Evolutionary conservation across 2,888 invertebrate genomes (phyloP).

Genomic region (Bellardia bayeri): DNA sequence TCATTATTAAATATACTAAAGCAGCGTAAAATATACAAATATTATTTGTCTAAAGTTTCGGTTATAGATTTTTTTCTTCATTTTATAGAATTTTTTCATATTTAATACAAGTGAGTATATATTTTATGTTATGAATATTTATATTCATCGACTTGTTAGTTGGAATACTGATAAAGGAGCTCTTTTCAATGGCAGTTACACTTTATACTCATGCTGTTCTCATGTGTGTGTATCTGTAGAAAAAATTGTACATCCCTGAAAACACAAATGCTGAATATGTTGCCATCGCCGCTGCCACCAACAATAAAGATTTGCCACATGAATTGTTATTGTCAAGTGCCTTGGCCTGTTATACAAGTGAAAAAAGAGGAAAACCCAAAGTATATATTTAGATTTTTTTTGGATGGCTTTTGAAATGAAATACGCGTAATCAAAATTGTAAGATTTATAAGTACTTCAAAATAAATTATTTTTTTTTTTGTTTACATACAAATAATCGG

Average conservation of each 20-base stretch:
- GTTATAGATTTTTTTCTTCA: background rate
- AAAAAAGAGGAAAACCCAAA: background rate
- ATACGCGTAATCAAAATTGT: conserved; percentile 16
- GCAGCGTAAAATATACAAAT: conserved; percentile 49
- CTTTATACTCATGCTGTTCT: background rate
- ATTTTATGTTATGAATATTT: background rate
- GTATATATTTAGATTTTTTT: background rate
- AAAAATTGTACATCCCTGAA: conserved; percentile 17
- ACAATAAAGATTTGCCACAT: conserved; percentile 36
- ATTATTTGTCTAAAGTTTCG: conserved; percentile 12
- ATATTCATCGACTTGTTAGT: background rate
- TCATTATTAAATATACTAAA: conserved; percentile 51
- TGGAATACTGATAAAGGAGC: conserved; percentile 13
- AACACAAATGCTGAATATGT: background rate
- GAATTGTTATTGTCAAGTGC: conserved; percentile 46
- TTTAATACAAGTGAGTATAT: background rate
- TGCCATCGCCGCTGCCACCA: background rate
- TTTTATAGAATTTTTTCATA: background rate
- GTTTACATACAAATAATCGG: background rate
- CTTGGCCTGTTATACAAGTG: conserved; percentile 28
- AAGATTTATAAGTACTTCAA: conserved; percentile 10
- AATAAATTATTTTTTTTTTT: conserved; percentile 13
- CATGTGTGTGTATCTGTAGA: background rate
- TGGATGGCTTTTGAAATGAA: conserved; percentile 22
- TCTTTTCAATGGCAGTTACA: background rate